Evolutionary conservation across 2,888 invertebrate genomes (phyloP).

Genomic region (Platerodrilus igneus): DNA sequence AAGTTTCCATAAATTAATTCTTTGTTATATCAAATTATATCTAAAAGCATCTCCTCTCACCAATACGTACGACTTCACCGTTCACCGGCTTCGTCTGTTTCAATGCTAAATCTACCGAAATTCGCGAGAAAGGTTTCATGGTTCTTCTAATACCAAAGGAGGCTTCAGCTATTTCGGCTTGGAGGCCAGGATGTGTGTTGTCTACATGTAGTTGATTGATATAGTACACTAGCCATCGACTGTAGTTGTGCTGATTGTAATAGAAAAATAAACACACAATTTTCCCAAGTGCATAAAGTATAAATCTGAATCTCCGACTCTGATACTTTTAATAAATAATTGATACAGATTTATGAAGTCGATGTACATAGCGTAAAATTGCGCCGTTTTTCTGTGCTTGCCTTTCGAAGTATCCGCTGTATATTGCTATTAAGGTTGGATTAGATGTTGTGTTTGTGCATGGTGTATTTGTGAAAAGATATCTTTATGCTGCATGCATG

Average conservation of each 20-base stretch:
- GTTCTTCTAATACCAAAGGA: conserved; percentile 31
- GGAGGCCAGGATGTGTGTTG: conserved; percentile 28
- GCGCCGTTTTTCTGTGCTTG: conserved; percentile 26
- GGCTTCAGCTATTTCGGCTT: conserved; percentile 19
- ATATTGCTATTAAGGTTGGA: conserved; percentile 25
- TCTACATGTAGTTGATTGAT: conserved; percentile 14
- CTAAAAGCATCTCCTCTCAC: too few species aligned
- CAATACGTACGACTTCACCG: too few species aligned
- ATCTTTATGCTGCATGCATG: conserved; percentile 22
- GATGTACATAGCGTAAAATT: conserved; percentile 24
- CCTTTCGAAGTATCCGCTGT: conserved; percentile 24
- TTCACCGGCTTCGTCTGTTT: too few species aligned
- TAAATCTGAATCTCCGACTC: conserved; percentile 28
- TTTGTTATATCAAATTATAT: too few species aligned
- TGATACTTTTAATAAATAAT: conserved; percentile 29
- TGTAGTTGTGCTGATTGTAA: conserved; percentile 27
- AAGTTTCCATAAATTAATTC: too few species aligned
- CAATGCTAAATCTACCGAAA: conserved; percentile 28
- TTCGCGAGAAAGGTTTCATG: conserved; percentile 28
- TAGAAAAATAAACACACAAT: conserved; percentile 27
- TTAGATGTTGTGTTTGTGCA: conserved; percentile 21
- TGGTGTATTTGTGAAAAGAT: conserved; percentile 25
- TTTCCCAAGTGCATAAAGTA: conserved; percentile 25
- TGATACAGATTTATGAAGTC: conserved; percentile 24
- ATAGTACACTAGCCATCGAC: conserved; percentile 19